Evolutionary conservation across 2,888 invertebrate species (phyloP), one percentile per base, ranked within the genome.

Genomic region (Sicus ferrugineus): DNA sequence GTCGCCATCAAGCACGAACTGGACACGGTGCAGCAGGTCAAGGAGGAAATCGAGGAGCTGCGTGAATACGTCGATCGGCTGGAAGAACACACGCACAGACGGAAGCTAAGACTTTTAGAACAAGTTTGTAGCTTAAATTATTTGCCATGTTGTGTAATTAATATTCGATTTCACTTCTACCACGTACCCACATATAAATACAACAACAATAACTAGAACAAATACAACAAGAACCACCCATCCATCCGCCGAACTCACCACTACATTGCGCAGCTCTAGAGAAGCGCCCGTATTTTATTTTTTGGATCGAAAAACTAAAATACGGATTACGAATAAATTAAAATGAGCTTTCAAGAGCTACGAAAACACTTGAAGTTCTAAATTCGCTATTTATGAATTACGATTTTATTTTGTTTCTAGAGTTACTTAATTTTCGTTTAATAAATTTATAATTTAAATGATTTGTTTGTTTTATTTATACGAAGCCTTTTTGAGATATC

Each of bases 1-100:
- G 94, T 95, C 80, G 94, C 94, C 84, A 95, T 96, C 88, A 95
- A 95, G 88, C 94, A 94, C 85, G 96, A 96, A 87, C 88, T 96
- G 85, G 95, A 95, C 86, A 94, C 95, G 73, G 95, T 96, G 80
- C 96, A 96, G 88, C 95, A 95, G 87, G 96, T 96, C 79, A 96
- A 96, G 85, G 95, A 95, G 84, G 96, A 96, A 87, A 95, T 96
- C 82, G 96, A 96, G 84, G 95, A 96, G 86, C 87, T 96, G 83
- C 88, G 95, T 78, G 95, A 95, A 86, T 95, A 95, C 87, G 95
- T 96, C 76, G 96, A 96, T 86, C 89, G 95, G 76, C 89, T 96
- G 76, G 96, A 95, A 87, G 95, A 95, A 86, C 93, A 95, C 87
- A 93, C 95, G 78, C 94, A 95, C 86, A 89, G 95, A 81, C 89